phyloP scores from a whole-genome alignment of 2,888 invertebrate genomes.

The Cybosia mesomella region DNA sequence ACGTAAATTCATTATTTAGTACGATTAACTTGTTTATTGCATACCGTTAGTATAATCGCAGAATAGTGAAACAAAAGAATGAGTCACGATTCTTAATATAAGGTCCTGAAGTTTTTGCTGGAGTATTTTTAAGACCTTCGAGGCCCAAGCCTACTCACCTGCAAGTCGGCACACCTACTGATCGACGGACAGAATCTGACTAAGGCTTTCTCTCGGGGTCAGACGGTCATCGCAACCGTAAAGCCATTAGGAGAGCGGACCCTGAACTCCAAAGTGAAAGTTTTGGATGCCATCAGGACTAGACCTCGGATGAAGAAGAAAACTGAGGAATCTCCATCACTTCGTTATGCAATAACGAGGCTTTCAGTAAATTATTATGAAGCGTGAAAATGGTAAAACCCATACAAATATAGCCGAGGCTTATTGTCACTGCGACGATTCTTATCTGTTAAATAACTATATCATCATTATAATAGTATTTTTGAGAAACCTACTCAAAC shows the following conservation, averaged over 20 bases:
- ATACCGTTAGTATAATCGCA: background rate
- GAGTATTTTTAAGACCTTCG: background rate
- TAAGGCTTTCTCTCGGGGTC: background rate
- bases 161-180: background rate
- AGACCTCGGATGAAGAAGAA: background rate
- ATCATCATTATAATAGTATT: too few species aligned
- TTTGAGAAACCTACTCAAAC: too few species aligned
- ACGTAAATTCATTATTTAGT: conserved; percentile 21
- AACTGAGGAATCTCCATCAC: background rate
- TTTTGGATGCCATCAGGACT: background rate
- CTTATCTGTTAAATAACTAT: too few species aligned
- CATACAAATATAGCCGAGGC: background rate
- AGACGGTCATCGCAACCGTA: background rate
- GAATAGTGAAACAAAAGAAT: conserved; percentile 8
- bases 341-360: background rate
- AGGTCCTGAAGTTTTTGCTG: background rate
- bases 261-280: background rate
- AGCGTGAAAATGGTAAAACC: background rate
- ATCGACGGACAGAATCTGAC: background rate
- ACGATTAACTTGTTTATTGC: conserved; percentile 6
- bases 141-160: background rate
- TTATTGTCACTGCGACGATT: background rate
- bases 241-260: background rate
- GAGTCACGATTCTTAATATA: background rate
- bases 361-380: background rate